These are phyloP conservation scores for Ciconia stormi DNA, from an alignment of 2,113 vertebrate genomes.

Conservation along the genomic window DNA sequence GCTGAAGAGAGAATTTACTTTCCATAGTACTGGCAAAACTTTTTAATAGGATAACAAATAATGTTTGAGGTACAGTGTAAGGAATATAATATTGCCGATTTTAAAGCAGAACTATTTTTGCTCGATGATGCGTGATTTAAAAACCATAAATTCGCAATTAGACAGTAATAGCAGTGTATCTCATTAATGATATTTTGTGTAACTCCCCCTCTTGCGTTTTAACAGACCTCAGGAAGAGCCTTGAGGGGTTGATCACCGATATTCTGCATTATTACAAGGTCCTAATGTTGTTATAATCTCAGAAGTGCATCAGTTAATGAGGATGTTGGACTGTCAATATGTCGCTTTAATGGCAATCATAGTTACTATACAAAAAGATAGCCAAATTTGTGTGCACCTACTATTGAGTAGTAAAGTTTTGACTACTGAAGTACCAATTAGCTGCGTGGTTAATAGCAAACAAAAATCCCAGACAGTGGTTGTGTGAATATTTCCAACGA, in stretches of 20 bases:
- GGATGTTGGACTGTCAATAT: accelerated
- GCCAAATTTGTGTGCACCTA: background rate
- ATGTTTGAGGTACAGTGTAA: background rate
- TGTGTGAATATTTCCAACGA: background rate
- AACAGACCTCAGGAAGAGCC: background rate
- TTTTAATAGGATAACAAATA: background rate
- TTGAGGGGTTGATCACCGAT: background rate
- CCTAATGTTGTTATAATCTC: background rate
- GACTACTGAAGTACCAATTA: background rate
- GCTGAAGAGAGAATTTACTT: background rate
- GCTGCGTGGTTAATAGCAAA: background rate
- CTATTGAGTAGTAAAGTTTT: background rate
- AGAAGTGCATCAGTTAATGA: background rate
- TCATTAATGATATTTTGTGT: background rate
- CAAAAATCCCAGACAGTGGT: background rate
- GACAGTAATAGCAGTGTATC: background rate
- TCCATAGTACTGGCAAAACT: background rate
- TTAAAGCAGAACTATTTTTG: background rate
- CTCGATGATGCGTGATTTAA: background rate
- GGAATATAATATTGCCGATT: background rate
- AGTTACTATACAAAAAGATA: background rate
- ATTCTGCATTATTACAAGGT: background rate
- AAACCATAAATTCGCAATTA: background rate
- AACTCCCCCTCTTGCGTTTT: background rate
- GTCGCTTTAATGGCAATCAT: background rate